Base-by-base conservation (phyloP, 1,140 invertebrate species). In the Musca vetustissima region DNA sequence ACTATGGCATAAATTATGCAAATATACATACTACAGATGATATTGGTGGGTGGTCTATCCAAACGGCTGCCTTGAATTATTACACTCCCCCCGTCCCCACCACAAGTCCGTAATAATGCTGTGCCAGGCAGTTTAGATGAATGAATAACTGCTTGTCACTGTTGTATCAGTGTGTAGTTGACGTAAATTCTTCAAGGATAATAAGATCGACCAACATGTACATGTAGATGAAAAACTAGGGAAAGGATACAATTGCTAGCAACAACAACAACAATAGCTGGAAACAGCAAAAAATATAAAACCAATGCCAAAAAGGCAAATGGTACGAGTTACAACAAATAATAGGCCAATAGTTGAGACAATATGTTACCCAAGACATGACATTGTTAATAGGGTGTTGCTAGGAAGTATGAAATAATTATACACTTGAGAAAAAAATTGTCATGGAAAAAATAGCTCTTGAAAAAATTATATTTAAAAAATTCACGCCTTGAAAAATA, bases 1-100 rank as follows among this genome's bases (percentile, higher is more conserved):
- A 61, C n/a, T 61, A 61, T 61, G 57, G 57, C 57, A 61, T 61
- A 61, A 61, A 61, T 61, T 61, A 61, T 61, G 57, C 57, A 61
- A 61, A 61, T 61, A 36, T 61, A 36, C 57, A 8, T 28, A 28
- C 13, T 36, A 61, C 17, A 43, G 9, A 36, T 2, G 28, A 59
- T 59, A 28, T 61, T 61, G 15, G 28, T 61, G n/a, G 7, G 4
- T 17, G 9, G n/a, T 21, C 7, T 4, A 52, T 0, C 17, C 21
- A 19, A 9, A 19, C 49, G 13, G 13, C 36, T 43, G 11, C 7
- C 4, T 43, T 13, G 7, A 43, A 43, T 4, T 28, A 28, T 28
- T 28, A 28, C 28, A 28, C 28, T 28, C 28, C 36, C 11, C n/a
- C n/a, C n/a, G n/a, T n/a, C n/a, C n/a, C n/a, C n/a, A n/a, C n/a